Evolutionary conservation across 2,888 invertebrate genomes (phyloP).

Genomic region (Emmelina monodactyla): DNA sequence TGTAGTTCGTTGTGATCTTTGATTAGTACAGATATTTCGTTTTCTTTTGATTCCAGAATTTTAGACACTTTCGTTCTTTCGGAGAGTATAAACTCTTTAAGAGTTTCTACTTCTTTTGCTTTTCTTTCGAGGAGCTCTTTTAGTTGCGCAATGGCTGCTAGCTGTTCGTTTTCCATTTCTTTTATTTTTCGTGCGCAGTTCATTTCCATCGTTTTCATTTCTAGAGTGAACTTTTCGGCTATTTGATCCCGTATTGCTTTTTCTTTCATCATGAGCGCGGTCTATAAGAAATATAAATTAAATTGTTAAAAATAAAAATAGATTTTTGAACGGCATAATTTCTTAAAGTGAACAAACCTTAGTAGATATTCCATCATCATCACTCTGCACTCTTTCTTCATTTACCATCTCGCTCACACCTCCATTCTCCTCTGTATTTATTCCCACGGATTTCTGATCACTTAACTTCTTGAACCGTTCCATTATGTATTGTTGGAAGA

Average conservation of each 20-base stretch:
- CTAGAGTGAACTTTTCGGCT: conserved; percentile 70
- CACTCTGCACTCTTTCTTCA: conserved; percentile 33
- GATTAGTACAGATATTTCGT: conserved; percentile 51
- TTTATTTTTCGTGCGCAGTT: conserved; percentile 55
- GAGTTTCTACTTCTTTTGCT: conserved; percentile 56
- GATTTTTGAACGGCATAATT: neutral
- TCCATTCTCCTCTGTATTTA: conserved; percentile 31
- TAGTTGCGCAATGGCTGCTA: conserved; percentile 45
- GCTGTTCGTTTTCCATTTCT: conserved; percentile 58
- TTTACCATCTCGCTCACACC: conserved; percentile 14
- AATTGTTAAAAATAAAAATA: conserved; percentile 1
- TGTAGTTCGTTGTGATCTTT: conserved; percentile 48
- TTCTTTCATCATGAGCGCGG: conserved; percentile 58
- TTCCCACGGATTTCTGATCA: conserved; percentile 35
- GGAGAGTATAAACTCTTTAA: conserved; percentile 56
- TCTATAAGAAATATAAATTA: conserved; percentile 31
- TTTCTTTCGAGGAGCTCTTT: conserved; percentile 59
- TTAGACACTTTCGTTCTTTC: conserved; percentile 60
- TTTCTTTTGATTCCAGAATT: conserved; percentile 58
- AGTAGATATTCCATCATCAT: conserved; percentile 33
- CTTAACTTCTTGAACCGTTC: conserved; percentile 51
- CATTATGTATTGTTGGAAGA: conserved; percentile 70
- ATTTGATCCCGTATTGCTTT: conserved; percentile 72
- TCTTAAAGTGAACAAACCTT: conserved; percentile 22
- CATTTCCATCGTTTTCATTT: conserved; percentile 67